phyloP scores from a whole-genome alignment of 1,140 invertebrate genomes.

The Heliconius eleuchia region DNA sequence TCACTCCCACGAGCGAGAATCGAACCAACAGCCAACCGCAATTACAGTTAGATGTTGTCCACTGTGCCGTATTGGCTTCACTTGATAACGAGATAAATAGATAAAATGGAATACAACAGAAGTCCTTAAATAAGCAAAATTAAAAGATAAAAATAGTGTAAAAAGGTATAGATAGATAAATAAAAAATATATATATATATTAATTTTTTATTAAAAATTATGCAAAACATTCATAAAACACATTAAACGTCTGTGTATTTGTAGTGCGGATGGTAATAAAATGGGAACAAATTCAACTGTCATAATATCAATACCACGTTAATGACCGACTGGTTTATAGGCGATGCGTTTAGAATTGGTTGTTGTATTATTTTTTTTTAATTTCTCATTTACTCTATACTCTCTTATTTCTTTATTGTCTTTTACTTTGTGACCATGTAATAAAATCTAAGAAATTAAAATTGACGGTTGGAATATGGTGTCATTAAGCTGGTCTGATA shows the following conservation, averaged over 20 bases:
- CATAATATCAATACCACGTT: constrained; percentile 44
- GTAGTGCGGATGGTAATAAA: constrained; percentile 22
- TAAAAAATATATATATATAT: background rate
- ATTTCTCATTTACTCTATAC: background rate
- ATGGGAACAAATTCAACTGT: constrained; percentile 35
- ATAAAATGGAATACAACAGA: too few relatives aligned
- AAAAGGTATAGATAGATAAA: too few relatives aligned
- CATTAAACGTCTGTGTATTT: constrained; percentile 16
- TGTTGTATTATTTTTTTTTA: background rate
- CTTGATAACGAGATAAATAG: too few relatives aligned
- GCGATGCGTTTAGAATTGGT: constrained; percentile 1
- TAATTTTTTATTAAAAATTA: background rate
- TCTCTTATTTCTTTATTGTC: background rate
- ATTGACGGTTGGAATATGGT: too few relatives aligned
- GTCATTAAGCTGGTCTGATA: too few relatives aligned
- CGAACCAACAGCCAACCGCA: too few relatives aligned
- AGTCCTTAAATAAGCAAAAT: too few relatives aligned
- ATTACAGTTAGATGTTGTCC: too few relatives aligned
- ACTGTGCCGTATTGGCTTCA: too few relatives aligned
- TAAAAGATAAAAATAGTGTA: too few relatives aligned
- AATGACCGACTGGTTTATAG: constrained; percentile 31
- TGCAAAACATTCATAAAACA: background rate
- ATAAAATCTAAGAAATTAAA: too few relatives aligned
- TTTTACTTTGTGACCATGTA: background rate
- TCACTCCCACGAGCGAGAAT: too few relatives aligned